phyloP scores from a whole-genome alignment of 1,140 invertebrate species.

The Nebria ingens region DNA sequence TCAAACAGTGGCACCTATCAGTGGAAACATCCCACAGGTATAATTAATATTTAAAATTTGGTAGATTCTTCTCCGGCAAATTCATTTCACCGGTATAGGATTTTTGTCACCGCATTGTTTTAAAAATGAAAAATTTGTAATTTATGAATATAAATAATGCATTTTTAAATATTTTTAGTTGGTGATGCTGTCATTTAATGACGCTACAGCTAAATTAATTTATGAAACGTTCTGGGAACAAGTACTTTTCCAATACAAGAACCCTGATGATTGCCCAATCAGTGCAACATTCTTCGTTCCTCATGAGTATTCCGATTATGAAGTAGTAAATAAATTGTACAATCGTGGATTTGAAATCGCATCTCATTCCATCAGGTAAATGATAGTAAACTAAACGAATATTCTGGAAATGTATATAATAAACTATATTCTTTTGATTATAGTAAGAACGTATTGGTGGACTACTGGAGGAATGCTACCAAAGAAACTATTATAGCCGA shows the following conservation, averaged over 20 bases:
- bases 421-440: conserved; percentile 32
- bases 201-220: conserved; percentile 54
- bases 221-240: conserved; percentile 46
- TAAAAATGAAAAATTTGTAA: background rate
- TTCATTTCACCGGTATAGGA: background rate
- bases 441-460: conserved; percentile 52
- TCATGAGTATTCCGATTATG: conserved; percentile 61
- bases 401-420: background rate
- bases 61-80: background rate
- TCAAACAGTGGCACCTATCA: conserved; percentile 28
- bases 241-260: conserved; percentile 43
- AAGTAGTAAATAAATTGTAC: conserved; percentile 49
- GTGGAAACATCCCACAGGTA: conserved; percentile 35
- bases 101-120: too few species aligned
- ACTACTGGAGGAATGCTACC: conserved; percentile 22
- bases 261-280: conserved; percentile 52
- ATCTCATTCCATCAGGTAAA: conserved; percentile 49
- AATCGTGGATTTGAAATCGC: conserved; percentile 57
- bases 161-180: conserved; percentile 35
- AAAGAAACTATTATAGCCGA: conserved; percentile 18
- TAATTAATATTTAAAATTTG: too few species aligned
- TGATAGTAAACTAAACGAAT: conserved; percentile 18
- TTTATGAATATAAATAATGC: conserved; percentile 9
- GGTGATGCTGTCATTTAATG: conserved; percentile 56
- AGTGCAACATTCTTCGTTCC: conserved; percentile 55